These are phyloP conservation scores for Delphinapterus leucas DNA, from an alignment of 2,113 vertebrate genomes.

Conservation along the genomic window DNA sequence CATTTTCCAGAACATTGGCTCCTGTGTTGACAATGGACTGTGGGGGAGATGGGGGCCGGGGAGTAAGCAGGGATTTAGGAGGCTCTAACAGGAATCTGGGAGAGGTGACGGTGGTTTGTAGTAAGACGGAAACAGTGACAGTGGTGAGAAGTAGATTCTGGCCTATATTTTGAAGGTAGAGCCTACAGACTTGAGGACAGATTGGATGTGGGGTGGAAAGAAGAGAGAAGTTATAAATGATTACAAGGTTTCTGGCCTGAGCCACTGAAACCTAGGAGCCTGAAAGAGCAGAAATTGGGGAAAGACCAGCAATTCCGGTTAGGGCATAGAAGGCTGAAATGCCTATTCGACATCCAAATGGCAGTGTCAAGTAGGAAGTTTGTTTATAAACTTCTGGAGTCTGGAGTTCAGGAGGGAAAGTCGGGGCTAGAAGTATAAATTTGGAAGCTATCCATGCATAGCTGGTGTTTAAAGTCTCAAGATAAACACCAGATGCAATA, in stretches of 20 bases:
- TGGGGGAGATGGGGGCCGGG: neutral
- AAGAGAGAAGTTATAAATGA: neutral
- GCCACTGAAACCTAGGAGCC: neutral
- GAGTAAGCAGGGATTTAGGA: neutral
- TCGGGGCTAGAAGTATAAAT: neutral
- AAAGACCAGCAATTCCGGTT: neutral
- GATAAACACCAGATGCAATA: neutral
- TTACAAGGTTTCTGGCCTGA: neutral
- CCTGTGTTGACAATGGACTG: neutral
- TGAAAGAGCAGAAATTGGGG: neutral
- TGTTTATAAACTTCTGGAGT: neutral
- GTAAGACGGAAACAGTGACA: neutral
- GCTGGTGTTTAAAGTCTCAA: neutral
- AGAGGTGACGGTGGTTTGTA: neutral
- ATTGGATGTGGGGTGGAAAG: neutral
- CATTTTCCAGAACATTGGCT: neutral
- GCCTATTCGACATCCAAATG: neutral
- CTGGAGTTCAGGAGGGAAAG: neutral
- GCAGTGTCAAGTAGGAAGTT: neutral
- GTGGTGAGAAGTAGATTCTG: neutral
- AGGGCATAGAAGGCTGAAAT: neutral
- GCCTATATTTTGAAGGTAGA: neutral
- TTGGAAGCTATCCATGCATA: neutral
- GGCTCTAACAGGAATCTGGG: neutral
- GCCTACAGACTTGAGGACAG: neutral